Base-by-base conservation (phyloP, 2,797 vertebrate species). In the Ceryle rudis region DNA sequence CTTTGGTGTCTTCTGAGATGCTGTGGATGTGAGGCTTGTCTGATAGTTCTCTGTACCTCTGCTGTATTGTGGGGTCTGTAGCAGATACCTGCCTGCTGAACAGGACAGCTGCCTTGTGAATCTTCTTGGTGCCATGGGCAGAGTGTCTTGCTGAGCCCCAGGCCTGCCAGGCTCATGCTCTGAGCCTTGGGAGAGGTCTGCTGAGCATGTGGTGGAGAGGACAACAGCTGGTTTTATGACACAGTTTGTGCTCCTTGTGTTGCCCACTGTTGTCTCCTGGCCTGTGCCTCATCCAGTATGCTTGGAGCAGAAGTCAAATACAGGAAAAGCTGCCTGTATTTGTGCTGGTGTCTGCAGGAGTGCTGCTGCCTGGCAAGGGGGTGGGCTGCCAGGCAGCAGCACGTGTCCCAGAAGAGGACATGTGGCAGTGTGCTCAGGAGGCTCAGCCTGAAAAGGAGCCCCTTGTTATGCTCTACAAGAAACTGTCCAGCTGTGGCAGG, bases 1-100 rank as follows among this genome's bases (percentile, higher is more conserved):
- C 31, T 11, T 6, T 16, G 31, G 7, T 44, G 28, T 47, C 16
- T 58, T 42, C 55, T 70, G 72, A 75, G 29, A 8, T 11, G 25
- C 39, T 74, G 31, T 46, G 47, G 18, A 2, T 0, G 4, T 13
- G 41, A 74, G 67, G 47, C 28, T 78, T 47, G 17, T 46, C 49
- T 71, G 47, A 41, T 20, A 1, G 20, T 14, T 13, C 33, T 39
- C 28, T 31, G 20, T 10, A 1, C 47, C 12, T 26, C 0, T 0
- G 37, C 9, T 74, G 42, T 41, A 6, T 37, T 33, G 17, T 47
- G 57, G 51, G 44, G 23, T 55, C 31, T 67, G 64, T 37, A 51
- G 73, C 39, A 66, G 42, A 29, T 22, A 18, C 12, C 9, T 41
- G 49, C 26, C 60, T 58, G 42, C 33, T 51, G 73, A 31, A 8